Evolutionary conservation across 1,140 invertebrate genomes (phyloP).

Genomic region (Chelonus insularis): DNA sequence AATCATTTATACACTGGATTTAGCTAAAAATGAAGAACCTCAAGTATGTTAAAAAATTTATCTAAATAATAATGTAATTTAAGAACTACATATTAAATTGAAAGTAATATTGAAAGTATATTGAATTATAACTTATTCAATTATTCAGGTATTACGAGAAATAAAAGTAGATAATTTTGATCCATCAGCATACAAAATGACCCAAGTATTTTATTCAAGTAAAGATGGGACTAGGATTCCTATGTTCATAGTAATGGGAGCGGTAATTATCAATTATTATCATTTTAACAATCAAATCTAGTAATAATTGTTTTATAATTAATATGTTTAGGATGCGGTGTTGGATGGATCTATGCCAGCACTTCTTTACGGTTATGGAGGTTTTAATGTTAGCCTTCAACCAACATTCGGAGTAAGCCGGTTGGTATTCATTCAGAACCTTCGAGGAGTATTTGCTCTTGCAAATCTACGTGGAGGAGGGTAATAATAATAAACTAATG

Average conservation of each 20-base stretch:
- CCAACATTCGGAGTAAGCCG: conserved; percentile 83
- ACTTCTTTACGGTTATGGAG: conserved; percentile 95
- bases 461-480: conserved; percentile 96
- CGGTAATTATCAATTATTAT: conserved; percentile 60
- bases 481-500: conserved; percentile 58
- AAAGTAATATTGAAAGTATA: too few species aligned
- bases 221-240: conserved; percentile 96
- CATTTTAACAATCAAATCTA: conserved; percentile 10
- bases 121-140: too few species aligned
- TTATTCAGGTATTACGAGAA: too few species aligned
- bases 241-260: conserved; percentile 93
- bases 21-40: conserved; percentile 68
- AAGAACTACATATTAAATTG: not conserved
- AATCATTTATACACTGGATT: conserved; percentile 86
- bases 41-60: conserved; percentile 61
- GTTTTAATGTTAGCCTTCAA: conserved; percentile 91
- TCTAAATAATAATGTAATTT: conserved; percentile 11
- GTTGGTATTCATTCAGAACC: conserved; percentile 87
- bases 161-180: conserved; percentile 86
- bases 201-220: conserved; percentile 92
- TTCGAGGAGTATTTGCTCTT: conserved; percentile 85
- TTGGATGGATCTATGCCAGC: conserved; percentile 75
- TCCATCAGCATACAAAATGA: conserved; percentile 76
- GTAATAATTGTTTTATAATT: not conserved
- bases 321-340: conserved; percentile 59